Conservation (phyloP, 1,140 invertebrate species). For the Belonocnema kinseyi region DNA sequence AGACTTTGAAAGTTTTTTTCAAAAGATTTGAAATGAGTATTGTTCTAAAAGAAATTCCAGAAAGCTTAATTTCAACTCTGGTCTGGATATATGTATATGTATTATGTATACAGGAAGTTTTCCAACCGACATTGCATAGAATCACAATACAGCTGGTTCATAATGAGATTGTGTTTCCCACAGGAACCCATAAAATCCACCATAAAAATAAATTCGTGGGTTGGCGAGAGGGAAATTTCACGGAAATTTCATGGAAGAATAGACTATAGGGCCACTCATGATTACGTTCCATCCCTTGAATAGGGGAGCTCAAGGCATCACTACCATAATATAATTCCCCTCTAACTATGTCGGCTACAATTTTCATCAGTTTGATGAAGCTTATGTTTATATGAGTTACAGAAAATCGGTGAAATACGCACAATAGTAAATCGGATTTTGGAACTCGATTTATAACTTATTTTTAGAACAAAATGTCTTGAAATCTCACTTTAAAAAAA, state of each 20-base stretch:
- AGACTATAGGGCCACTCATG: not conserved
- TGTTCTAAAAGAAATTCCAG: too few relatives aligned
- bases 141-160: not conserved
- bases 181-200: not conserved
- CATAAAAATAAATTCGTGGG: constrained; percentile 1
- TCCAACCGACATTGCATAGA: not conserved
- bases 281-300: not conserved
- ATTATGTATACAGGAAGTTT: not conserved
- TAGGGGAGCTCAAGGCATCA: not conserved
- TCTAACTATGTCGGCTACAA: not conserved
- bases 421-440: too few relatives aligned
- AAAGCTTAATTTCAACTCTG: too few relatives aligned
- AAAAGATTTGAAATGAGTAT: too few relatives aligned
- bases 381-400: too few relatives aligned
- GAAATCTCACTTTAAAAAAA: too few relatives aligned
- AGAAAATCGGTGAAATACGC: too few relatives aligned
- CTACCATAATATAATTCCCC: not conserved
- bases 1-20: too few relatives aligned
- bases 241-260: constrained; percentile 3
- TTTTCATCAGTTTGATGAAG: too few relatives aligned
- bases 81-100: too few relatives aligned
- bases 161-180: constrained; percentile 11
- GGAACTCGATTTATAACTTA: too few relatives aligned
- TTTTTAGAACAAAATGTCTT: too few relatives aligned
- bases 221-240: constrained; percentile 1